Percentiles rank a stretch among this genome's conserved stretches.
These are phyloP conservation scores for Drosophila trapezifrons DNA, from an alignment of 1,140 invertebrate genomes.

Conservation along the genomic window DNA sequence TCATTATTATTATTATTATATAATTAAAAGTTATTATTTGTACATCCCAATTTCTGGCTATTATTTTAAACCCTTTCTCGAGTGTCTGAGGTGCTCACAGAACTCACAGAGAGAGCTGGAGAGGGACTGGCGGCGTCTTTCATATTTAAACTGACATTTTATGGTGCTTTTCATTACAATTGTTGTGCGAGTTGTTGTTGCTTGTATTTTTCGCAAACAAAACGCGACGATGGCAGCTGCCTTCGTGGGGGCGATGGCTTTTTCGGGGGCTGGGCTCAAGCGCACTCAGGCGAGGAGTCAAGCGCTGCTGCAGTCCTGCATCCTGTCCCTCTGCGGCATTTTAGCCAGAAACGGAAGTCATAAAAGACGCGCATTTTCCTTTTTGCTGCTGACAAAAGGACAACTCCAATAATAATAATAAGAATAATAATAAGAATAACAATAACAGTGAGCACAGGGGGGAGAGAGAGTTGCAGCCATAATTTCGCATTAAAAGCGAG, in stretches of 20 bases:
- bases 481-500: conserved; percentile 50
- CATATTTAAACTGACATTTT: conserved; percentile 82
- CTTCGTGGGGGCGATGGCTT: background rate
- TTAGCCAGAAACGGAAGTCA: conserved; percentile 77
- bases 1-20: no score
- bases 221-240: conserved; percentile 26
- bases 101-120: background rate
- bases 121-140: conserved; percentile 42
- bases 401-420: conserved; percentile 54
- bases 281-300: conserved; percentile 53
- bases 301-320: conserved; percentile 35
- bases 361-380: conserved; percentile 76
- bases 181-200: conserved; percentile 59
- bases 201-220: conserved; percentile 69
- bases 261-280: conserved; percentile 15
- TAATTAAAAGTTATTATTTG: no score
- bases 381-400: conserved; percentile 32
- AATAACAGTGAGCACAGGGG: conserved; percentile 46
- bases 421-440: conserved; percentile 59
- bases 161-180: conserved; percentile 81
- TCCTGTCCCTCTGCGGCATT: conserved; percentile 61
- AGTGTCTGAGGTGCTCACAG: conserved; percentile 1
- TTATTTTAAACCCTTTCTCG: background rate
- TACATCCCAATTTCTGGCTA: background rate
- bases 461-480: conserved; percentile 31